These are phyloP conservation scores for Indicator indicator DNA, from an alignment of 2,113 vertebrate species.

Conservation along the genomic window DNA sequence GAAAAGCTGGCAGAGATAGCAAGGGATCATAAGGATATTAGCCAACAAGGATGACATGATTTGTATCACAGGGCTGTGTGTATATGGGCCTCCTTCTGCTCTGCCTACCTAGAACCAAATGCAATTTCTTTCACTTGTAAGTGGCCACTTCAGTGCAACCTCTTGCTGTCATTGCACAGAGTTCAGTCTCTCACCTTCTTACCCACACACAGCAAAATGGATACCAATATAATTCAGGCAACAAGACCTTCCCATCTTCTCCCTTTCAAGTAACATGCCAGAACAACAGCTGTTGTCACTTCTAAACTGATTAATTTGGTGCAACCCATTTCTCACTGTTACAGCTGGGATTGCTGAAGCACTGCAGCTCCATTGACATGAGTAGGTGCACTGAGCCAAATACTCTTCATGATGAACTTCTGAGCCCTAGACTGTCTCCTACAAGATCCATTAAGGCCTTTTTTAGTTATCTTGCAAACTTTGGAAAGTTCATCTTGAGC, in stretches of 20 bases:
- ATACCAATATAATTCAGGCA: background rate
- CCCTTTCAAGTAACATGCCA: background rate
- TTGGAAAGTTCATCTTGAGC: background rate
- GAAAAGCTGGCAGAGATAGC: background rate
- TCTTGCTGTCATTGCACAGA: background rate
- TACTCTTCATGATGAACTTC: background rate
- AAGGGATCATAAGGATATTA: background rate
- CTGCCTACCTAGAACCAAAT: background rate
- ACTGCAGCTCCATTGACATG: background rate
- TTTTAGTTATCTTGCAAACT: background rate
- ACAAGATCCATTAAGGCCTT: background rate
- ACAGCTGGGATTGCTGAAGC: background rate
- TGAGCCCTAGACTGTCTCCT: background rate
- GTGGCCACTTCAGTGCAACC: background rate
- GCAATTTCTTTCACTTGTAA: background rate
- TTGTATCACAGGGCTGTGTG: background rate
- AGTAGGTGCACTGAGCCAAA: background rate
- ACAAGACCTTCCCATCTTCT: background rate
- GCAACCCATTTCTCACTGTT: background rate
- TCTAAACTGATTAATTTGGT: background rate
- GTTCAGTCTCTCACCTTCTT: background rate
- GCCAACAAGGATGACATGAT: background rate
- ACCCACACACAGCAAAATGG: background rate
- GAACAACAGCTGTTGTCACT: constrained; percentile 4
- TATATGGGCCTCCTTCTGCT: background rate